Evolutionary conservation across 2,113 vertebrate genomes (phyloP).

Genomic region (Parotia lawesii): DNA sequence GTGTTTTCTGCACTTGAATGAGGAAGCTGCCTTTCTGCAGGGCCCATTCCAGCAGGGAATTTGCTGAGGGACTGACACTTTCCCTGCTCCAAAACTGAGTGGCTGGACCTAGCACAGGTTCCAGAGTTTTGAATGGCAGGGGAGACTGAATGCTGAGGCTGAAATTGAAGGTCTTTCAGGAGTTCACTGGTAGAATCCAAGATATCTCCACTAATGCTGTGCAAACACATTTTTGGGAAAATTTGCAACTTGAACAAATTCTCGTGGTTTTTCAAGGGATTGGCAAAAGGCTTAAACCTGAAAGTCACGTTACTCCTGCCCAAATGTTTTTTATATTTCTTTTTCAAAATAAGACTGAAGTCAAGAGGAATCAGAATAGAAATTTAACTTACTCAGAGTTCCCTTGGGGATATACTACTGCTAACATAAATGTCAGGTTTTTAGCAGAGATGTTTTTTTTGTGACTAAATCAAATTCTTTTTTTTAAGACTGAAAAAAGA

Average conservation of each 20-base stretch:
- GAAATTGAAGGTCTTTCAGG: background rate
- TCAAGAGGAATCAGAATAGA: slow-evolving; percentile 9
- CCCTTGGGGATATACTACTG: background rate
- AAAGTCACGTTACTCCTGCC: background rate
- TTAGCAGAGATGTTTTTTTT: background rate
- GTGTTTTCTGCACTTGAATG: background rate
- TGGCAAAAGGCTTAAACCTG: background rate
- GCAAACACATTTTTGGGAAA: background rate
- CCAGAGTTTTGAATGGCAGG: background rate
- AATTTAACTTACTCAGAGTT: background rate
- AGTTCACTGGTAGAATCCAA: background rate
- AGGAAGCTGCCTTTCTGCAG: background rate
- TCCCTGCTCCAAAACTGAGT: background rate
- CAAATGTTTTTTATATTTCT: background rate
- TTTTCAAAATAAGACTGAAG: background rate
- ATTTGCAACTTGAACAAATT: background rate
- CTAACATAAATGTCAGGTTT: slow-evolving; percentile 4
- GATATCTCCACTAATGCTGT: background rate
- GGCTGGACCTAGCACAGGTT: background rate
- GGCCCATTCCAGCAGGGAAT: background rate
- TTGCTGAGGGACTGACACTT: background rate
- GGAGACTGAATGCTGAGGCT: background rate
- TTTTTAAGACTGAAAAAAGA: background rate
- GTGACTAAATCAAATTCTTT: background rate
- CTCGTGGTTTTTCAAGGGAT: background rate